phyloP scores from a whole-genome alignment of 2,888 invertebrate genomes.

The Rhogogaster chlorosoma region DNA sequence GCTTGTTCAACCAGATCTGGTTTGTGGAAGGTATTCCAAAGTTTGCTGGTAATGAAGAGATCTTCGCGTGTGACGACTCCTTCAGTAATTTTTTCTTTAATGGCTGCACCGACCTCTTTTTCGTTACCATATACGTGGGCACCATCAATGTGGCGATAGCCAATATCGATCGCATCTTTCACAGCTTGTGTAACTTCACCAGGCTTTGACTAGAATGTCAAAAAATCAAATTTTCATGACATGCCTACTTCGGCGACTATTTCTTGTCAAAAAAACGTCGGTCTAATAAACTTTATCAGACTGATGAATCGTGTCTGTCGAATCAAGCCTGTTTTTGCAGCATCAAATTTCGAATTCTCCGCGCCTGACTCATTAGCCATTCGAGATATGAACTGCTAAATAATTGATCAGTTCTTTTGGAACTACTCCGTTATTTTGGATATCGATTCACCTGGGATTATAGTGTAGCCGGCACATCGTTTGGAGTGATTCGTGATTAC shows the following conservation, averaged over 20 bases:
- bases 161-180: slow-evolving; percentile 86
- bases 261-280: slow-evolving; percentile 77
- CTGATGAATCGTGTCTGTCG: too few species aligned
- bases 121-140: slow-evolving; percentile 86
- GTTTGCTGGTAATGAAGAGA: slow-evolving; percentile 85
- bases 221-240: background rate
- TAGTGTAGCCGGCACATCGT: background rate
- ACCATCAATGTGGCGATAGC: slow-evolving; percentile 89
- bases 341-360: too few species aligned
- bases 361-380: too few species aligned
- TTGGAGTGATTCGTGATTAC: background rate
- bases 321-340: too few species aligned
- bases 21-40: slow-evolving; percentile 91
- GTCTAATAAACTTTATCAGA: too few species aligned
- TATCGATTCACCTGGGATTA: background rate
- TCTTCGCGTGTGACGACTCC: slow-evolving; percentile 86
- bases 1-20: slow-evolving; percentile 87
- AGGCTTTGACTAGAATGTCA: slow-evolving; percentile 81
- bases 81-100: slow-evolving; percentile 83
- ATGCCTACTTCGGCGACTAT: slow-evolving; percentile 88
- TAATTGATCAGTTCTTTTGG: background rate
- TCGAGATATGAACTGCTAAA: too few species aligned
- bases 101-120: slow-evolving; percentile 84
- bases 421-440: background rate
- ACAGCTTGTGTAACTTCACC: slow-evolving; percentile 84